Conservation (phyloP, 1,140 invertebrate species). For the Onthophagus taurus region DNA sequence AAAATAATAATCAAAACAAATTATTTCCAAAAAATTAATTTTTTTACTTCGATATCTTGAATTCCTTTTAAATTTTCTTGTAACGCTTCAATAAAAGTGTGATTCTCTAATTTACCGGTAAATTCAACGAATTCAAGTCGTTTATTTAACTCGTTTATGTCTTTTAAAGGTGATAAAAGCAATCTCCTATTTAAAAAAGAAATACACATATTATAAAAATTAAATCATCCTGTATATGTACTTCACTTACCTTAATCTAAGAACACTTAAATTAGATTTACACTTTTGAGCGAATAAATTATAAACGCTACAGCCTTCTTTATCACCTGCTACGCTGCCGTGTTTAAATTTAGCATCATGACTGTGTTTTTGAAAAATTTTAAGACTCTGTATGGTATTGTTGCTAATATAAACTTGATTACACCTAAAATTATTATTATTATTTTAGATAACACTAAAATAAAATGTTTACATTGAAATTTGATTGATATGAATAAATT, state of each 20-base stretch:
- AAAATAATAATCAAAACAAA: constrained; percentile 25
- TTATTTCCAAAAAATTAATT: constrained; percentile 24
- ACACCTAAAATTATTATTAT: constrained; percentile 22
- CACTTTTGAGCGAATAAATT: constrained; percentile 59
- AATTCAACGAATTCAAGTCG: constrained; percentile 54
- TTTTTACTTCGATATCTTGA: constrained; percentile 44
- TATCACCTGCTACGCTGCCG: constrained; percentile 43
- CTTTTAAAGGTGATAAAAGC: constrained; percentile 50
- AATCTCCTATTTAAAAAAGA: no score
- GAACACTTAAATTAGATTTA: constrained; percentile 49
- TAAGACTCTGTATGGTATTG: constrained; percentile 59
- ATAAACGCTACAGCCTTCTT: constrained; percentile 65
- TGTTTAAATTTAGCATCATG: constrained; percentile 70
- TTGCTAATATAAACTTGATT: constrained; percentile 64
- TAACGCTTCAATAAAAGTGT: constrained; percentile 46
- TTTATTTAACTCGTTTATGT: constrained; percentile 44
- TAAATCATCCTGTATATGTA: no score
- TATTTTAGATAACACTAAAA: not conserved
- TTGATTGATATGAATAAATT: constrained; percentile 16
- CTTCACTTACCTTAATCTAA: constrained; percentile 44
- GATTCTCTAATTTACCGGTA: constrained; percentile 45
- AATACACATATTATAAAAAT: constrained; percentile 5
- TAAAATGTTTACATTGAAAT: constrained; percentile 10
- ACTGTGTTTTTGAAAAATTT: constrained; percentile 62
- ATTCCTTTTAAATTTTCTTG: constrained; percentile 49